Conservation (phyloP, 2,888 invertebrate genomes). For the Quadriops clusia region DNA sequence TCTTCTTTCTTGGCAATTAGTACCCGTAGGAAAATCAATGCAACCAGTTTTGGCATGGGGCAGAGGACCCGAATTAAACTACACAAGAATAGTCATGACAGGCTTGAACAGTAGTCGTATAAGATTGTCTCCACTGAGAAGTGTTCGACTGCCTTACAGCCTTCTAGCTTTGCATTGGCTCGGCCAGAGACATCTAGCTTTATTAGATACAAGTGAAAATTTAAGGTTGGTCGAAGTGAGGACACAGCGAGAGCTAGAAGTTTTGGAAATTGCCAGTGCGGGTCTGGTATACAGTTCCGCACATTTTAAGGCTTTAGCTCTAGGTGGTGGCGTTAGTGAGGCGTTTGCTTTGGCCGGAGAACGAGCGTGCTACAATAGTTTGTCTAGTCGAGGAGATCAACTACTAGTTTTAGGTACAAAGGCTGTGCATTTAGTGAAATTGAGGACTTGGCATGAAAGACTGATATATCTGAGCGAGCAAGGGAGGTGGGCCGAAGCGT, state of each 20-base stretch:
- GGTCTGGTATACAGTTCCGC: conserved; percentile 79
- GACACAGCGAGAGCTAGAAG: conserved; percentile 73
- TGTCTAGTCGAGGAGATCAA: conserved; percentile 55
- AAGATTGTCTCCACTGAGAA: conserved; percentile 50
- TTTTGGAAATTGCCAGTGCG: conserved; percentile 67
- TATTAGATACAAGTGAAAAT: conserved; percentile 76
- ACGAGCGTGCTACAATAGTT: conserved; percentile 63
- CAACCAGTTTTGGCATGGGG: conserved; percentile 83
- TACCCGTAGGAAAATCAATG: conserved; percentile 63
- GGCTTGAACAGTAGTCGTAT: conserved; percentile 39
- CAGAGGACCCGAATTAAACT: conserved; percentile 70
- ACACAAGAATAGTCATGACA: conserved; percentile 58
- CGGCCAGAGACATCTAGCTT: conserved; percentile 69
- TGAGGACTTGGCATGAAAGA: conserved; percentile 56
- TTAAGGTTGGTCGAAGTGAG: conserved; percentile 83
- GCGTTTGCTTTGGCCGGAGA: conserved; percentile 65
- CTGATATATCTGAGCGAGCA: conserved; percentile 49
- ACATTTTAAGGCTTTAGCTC: conserved; percentile 82
- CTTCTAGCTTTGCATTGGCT: conserved; percentile 70
- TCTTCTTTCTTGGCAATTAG: conserved; percentile 85
- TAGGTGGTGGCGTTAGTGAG: conserved; percentile 84
- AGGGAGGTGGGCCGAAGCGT: conserved; percentile 45
- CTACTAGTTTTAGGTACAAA: conserved; percentile 56
- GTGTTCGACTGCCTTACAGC: conserved; percentile 59
- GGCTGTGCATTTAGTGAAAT: conserved; percentile 45